phyloP scores from a whole-genome alignment of 2,797 vertebrate species.

The Enteromius unitaeniatus region DNA sequence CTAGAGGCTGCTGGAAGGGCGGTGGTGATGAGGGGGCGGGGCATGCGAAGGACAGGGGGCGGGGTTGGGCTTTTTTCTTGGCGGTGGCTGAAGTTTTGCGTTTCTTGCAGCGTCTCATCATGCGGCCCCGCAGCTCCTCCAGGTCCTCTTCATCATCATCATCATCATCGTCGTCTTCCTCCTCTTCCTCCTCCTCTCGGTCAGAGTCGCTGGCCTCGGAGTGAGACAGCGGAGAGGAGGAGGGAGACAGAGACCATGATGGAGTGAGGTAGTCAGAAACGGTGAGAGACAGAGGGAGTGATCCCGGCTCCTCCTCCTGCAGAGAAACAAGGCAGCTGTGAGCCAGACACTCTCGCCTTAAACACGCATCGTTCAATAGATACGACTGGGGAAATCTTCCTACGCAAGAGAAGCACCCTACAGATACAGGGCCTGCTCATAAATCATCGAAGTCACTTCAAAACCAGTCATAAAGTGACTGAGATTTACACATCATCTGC shows the following conservation, averaged over 20 bases:
- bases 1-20: constrained; percentile 61
- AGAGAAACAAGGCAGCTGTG: constrained; percentile 31
- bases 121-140: constrained; percentile 78
- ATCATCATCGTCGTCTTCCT: constrained; percentile 78
- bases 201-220: constrained; percentile 83
- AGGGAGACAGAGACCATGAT: constrained; percentile 83
- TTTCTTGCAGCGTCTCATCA: constrained; percentile 81
- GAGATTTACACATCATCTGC: no score
- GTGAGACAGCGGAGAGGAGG: constrained; percentile 81
- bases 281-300: constrained; percentile 79
- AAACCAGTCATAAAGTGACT: no score
- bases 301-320: constrained; percentile 80
- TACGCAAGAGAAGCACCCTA: neutral
- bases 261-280: constrained; percentile 85
- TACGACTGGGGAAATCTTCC: neutral
- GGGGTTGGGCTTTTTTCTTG: constrained; percentile 73
- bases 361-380: neutral
- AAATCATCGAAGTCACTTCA: no score
- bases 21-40: constrained; percentile 73
- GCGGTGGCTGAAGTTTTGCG: constrained; percentile 71
- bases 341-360: neutral
- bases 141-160: constrained; percentile 80
- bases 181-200: constrained; percentile 81
- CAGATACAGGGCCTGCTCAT: no score
- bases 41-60: constrained; percentile 62